Evolutionary conservation across 2,113 vertebrate genomes (phyloP).

Genomic region (Megaceryle torquata): DNA sequence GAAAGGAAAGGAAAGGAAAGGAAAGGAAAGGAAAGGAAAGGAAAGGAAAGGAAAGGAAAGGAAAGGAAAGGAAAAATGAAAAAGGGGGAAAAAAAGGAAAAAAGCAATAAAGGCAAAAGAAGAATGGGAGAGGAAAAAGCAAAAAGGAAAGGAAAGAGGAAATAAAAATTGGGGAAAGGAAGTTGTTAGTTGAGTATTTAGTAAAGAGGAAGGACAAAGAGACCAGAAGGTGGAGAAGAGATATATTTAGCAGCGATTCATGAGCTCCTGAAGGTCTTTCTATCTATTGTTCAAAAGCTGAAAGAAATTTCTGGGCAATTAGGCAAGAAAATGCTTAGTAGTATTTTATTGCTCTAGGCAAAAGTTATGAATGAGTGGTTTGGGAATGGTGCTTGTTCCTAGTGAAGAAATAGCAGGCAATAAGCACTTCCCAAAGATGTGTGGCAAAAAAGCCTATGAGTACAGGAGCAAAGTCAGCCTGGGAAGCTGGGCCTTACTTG

Average conservation of each 20-base stretch:
- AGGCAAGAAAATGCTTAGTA: neutral
- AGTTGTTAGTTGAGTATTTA: neutral
- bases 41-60: too few relatives aligned
- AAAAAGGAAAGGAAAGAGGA: too few relatives aligned
- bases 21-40: too few relatives aligned
- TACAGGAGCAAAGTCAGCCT: neutral
- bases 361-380: neutral
- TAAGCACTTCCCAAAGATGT: neutral
- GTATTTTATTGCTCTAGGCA: neutral
- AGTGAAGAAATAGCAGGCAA: neutral
- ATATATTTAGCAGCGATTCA: neutral
- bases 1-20: too few relatives aligned
- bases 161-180: neutral
- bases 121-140: too few relatives aligned
- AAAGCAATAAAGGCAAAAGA: rapidly evolving
- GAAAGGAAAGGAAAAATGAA: too few relatives aligned
- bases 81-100: too few relatives aligned
- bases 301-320: neutral
- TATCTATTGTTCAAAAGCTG: neutral
- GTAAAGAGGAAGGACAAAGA: neutral
- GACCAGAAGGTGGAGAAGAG: neutral
- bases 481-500: neutral
- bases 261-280: neutral
- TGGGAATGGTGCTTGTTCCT: neutral
- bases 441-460: neutral